Percentiles rank a stretch among this genome's conserved stretches.
These are phyloP conservation scores for Microchirus variegatus DNA, from an alignment of 2,797 vertebrate genomes.

Conservation along the genomic window DNA sequence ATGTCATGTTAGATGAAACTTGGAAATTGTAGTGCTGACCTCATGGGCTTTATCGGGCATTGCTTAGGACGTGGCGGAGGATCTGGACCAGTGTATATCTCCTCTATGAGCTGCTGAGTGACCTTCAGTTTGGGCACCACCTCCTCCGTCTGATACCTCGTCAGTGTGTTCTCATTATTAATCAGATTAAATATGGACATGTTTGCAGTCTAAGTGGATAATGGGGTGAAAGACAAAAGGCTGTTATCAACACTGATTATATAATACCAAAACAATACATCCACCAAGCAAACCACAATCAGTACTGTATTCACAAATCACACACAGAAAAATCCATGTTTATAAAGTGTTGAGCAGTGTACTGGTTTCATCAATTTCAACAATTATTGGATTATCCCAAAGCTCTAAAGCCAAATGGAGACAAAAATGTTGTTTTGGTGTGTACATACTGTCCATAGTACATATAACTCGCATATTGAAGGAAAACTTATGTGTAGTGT, in stretches of 20 bases:
- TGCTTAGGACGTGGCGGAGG: conserved; percentile 81
- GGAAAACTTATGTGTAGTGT: not conserved
- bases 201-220: conserved; percentile 78
- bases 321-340: not conserved
- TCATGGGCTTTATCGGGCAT: conserved; percentile 91
- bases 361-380: no score
- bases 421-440: no score
- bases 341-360: not conserved
- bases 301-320: not conserved
- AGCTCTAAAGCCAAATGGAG: not conserved
- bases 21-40: conserved; percentile 68
- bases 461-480: no score
- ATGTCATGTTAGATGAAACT: not conserved
- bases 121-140: conserved; percentile 87
- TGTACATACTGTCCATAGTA: no score
- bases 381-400: not conserved
- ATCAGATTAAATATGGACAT: conserved; percentile 89
- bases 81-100: conserved; percentile 86
- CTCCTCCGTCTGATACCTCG: conserved; percentile 86
- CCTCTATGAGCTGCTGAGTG: conserved; percentile 89
- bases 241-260: no score
- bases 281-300: no score
- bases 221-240: not conserved
- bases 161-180: conserved; percentile 87
- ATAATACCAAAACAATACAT: no score